phyloP scores from a whole-genome alignment of 1,140 invertebrate species.

The Plodia interpunctella region DNA sequence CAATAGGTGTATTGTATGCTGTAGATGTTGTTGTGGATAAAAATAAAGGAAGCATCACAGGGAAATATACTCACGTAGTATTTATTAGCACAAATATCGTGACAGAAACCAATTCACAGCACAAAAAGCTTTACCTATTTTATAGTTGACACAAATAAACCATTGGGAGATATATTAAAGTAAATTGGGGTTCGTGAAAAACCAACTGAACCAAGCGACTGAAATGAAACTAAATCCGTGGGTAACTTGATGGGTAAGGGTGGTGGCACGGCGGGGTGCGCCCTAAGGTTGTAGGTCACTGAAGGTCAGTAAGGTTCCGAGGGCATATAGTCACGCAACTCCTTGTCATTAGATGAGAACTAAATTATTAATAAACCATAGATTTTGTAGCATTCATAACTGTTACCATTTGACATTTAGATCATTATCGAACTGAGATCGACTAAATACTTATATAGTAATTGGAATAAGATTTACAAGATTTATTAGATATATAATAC shows the following conservation, averaged over 20 bases:
- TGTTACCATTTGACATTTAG: neutral
- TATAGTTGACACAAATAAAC: conserved; percentile 3
- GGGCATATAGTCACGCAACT: conserved; percentile 41
- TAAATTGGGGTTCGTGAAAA: conserved; percentile 7
- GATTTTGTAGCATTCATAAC: neutral
- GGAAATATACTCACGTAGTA: neutral
- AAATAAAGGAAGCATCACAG: neutral
- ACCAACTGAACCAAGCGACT: conserved; percentile 17
- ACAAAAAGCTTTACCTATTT: neutral
- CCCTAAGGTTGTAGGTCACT: conserved; percentile 39
- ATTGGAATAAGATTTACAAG: too few species aligned
- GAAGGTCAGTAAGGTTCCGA: conserved; percentile 26
- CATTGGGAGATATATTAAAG: conserved; percentile 6
- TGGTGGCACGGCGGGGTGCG: conserved; percentile 20
- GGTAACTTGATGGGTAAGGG: conserved; percentile 16
- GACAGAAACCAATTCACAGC: neutral
- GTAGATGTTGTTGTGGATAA: neutral
- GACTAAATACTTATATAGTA: too few species aligned
- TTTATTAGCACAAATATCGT: too few species aligned
- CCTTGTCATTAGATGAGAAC: neutral
- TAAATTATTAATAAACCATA: neutral
- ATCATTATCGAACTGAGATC: too few species aligned
- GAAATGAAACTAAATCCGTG: conserved; percentile 14
- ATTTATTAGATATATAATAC: too few species aligned
- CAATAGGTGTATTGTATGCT: neutral